Evolutionary conservation across 2,797 vertebrate species (phyloP).

Genomic region (Chloroceryle amazona): DNA sequence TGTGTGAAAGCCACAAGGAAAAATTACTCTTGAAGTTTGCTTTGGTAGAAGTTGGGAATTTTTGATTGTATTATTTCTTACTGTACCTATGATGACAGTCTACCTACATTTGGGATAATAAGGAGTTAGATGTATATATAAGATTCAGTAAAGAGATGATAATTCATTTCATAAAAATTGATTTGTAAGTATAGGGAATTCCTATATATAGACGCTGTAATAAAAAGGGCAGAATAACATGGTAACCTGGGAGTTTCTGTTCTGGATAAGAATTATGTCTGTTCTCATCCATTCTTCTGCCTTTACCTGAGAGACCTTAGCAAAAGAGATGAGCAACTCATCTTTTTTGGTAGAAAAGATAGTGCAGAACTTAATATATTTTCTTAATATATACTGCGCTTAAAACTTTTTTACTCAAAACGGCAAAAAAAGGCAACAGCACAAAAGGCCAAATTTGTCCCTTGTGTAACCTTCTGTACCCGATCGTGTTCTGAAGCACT

Average conservation of each 20-base stretch:
- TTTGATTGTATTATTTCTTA: background rate
- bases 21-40: background rate
- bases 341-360: background rate
- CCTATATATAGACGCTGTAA: background rate
- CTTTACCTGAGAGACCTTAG: background rate
- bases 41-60: background rate
- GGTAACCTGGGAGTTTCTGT: background rate
- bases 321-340: background rate
- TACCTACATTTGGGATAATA: background rate
- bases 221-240: background rate
- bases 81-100: background rate
- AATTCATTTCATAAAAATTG: background rate
- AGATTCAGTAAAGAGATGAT: background rate
- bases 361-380: background rate
- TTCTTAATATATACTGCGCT: background rate
- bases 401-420: background rate
- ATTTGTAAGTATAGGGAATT: slow-evolving; percentile 1
- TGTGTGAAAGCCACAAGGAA: background rate
- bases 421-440: background rate
- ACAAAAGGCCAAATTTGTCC: background rate
- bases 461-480: background rate
- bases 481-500: background rate
- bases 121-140: background rate
- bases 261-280: background rate
- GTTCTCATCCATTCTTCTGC: background rate